phyloP scores from a whole-genome alignment of 2,113 vertebrate genomes.

The Anarhynchus alexandrinus region DNA sequence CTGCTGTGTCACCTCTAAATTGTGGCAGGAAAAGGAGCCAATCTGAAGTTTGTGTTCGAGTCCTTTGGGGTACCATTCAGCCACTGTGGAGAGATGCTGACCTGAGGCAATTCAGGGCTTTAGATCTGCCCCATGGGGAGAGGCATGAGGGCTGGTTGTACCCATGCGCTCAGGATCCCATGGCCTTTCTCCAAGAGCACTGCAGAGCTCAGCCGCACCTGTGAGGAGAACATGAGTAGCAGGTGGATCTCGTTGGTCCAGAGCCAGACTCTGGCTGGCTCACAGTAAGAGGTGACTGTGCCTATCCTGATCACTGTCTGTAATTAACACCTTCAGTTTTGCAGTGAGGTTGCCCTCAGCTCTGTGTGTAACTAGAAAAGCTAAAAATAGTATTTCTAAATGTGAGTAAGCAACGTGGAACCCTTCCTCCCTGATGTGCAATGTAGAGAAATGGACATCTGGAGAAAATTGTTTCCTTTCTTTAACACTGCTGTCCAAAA shows the following conservation, averaged over 20 bases:
- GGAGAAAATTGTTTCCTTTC: background rate
- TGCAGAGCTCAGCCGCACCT: background rate
- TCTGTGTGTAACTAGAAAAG: background rate
- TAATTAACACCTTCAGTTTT: background rate
- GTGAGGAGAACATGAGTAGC: background rate
- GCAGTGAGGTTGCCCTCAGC: background rate
- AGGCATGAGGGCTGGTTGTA: background rate
- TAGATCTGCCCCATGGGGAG: too few species aligned
- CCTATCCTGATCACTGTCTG: background rate
- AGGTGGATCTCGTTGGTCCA: background rate
- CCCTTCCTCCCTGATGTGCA: background rate
- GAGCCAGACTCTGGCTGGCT: background rate
- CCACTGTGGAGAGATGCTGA: background rate
- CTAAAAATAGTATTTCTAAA: background rate
- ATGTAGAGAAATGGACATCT: background rate
- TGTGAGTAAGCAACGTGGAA: background rate
- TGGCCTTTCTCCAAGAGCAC: background rate
- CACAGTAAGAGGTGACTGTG: background rate
- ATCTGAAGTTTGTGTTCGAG: background rate
- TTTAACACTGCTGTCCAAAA: background rate
- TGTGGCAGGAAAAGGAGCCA: background rate
- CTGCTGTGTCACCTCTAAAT: background rate
- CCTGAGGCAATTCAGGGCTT: too few species aligned
- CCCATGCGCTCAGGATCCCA: background rate
- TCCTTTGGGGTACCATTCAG: background rate